phyloP scores from a whole-genome alignment of 2,797 vertebrate species.

The Eremophila alpestris region DNA sequence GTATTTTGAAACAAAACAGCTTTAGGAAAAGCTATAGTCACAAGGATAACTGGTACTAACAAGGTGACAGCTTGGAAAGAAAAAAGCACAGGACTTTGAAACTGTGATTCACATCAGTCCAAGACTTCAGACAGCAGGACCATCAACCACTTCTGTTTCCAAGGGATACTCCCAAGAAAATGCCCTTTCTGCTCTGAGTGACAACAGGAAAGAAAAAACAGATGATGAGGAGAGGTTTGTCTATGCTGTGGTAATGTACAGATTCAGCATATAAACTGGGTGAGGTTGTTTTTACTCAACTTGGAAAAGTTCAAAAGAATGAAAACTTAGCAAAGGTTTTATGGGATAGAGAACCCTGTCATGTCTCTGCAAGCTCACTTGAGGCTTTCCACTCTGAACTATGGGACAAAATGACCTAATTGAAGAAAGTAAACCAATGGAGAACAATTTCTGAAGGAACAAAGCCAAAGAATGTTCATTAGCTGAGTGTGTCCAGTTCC shows the following conservation, averaged over 20 bases:
- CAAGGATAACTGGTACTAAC: neutral
- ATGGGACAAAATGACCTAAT: neutral
- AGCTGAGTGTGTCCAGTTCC: neutral
- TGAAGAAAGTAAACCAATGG: neutral
- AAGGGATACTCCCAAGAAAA: neutral
- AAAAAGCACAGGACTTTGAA: neutral
- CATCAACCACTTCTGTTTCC: neutral
- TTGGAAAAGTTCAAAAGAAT: neutral
- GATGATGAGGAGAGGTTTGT: neutral
- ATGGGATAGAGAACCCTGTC: neutral
- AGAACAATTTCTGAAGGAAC: neutral
- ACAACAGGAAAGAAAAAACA: neutral
- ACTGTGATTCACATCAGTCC: neutral
- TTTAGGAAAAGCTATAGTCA: neutral
- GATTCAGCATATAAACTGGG: neutral
- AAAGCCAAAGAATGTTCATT: neutral
- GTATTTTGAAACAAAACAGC: neutral
- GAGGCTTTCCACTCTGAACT: neutral
- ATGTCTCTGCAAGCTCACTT: neutral
- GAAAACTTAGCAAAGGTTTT: neutral
- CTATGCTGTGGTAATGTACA: neutral
- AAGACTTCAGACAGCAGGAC: neutral
- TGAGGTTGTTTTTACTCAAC: neutral
- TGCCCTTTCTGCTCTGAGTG: neutral
- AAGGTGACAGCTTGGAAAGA: neutral